phyloP scores from a whole-genome alignment of 2,797 vertebrate species.

The Danio albolineatus region DNA sequence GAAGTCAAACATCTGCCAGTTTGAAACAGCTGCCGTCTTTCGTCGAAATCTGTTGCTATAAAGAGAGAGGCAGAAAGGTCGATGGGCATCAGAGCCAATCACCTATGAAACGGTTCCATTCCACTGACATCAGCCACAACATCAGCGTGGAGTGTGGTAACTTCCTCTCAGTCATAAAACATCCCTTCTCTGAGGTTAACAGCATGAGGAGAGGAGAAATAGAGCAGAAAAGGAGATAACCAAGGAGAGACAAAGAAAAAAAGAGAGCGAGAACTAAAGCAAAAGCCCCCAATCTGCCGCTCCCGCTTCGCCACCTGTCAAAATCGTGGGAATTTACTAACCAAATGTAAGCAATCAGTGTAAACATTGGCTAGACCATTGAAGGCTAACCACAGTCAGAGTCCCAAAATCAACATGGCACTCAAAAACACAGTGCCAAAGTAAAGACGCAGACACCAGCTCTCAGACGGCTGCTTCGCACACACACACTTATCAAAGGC shows the following conservation, averaged over 20 bases:
- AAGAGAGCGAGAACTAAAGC: conserved; percentile 1
- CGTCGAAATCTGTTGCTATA: not conserved
- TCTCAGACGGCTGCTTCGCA: not conserved
- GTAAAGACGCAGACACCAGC: conserved; percentile 47
- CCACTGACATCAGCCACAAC: not conserved
- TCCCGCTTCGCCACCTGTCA: conserved; percentile 25
- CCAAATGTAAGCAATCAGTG: conserved; percentile 55
- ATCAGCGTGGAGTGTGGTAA: not conserved
- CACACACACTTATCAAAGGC: conserved; percentile 45
- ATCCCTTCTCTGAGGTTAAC: not conserved
- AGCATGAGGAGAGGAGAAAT: conserved; percentile 19
- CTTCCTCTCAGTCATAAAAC: not conserved
- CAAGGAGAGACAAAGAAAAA: not conserved
- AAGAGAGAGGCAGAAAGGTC: conserved; percentile 1
- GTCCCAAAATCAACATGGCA: conserved; percentile 60
- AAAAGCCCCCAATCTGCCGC: conserved; percentile 29
- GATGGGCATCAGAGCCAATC: not conserved
- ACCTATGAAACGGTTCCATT: conserved; percentile 3
- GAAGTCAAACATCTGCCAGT: conserved; percentile 10
- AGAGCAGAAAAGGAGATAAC: conserved; percentile 29
- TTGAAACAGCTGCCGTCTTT: not conserved
- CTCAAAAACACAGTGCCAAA: conserved; percentile 49
- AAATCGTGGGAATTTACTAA: conserved; percentile 59
- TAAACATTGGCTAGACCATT: conserved; percentile 46
- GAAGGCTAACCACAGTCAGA: conserved; percentile 48